Conservation (phyloP, 2,113 vertebrate genomes). For the Calypte anna region DNA sequence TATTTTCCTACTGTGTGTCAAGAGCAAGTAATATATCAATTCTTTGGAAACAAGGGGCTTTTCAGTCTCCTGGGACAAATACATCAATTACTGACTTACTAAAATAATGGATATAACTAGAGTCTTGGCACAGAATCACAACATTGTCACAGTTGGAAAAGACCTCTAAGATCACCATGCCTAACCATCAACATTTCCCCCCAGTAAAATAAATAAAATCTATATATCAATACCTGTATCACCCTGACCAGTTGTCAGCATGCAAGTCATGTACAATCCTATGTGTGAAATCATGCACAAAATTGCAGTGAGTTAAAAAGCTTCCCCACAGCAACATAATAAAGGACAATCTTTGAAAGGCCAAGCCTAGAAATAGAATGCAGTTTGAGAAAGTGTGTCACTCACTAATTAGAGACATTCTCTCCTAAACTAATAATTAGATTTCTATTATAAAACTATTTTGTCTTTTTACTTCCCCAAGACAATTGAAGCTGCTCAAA, state of each 20-base stretch:
- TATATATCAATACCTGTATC: no score
- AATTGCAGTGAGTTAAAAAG: neutral
- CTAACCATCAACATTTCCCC: no score
- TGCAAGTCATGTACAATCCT: neutral
- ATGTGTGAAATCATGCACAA: neutral
- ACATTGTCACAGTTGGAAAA: no score
- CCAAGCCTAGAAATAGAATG: conserved; percentile 12
- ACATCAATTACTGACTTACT: neutral
- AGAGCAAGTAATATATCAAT: neutral
- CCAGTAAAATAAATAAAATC: no score
- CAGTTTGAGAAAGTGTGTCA: conserved; percentile 43
- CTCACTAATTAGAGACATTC: conserved; percentile 3
- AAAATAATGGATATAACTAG: neutral
- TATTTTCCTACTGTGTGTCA: neutral
- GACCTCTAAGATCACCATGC: no score
- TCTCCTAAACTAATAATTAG: conserved; percentile 25
- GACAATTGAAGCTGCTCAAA: neutral
- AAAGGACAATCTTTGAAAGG: conserved; percentile 21
- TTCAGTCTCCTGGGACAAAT: neutral
- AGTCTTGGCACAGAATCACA: neutral
- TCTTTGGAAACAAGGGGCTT: neutral
- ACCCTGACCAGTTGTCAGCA: neutral
- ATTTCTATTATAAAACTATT: neutral
- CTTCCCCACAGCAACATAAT: neutral
- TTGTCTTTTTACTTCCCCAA: neutral